These are phyloP conservation scores for Botia kubotai DNA, from an alignment of 2,797 vertebrate species.

Conservation along the genomic window DNA sequence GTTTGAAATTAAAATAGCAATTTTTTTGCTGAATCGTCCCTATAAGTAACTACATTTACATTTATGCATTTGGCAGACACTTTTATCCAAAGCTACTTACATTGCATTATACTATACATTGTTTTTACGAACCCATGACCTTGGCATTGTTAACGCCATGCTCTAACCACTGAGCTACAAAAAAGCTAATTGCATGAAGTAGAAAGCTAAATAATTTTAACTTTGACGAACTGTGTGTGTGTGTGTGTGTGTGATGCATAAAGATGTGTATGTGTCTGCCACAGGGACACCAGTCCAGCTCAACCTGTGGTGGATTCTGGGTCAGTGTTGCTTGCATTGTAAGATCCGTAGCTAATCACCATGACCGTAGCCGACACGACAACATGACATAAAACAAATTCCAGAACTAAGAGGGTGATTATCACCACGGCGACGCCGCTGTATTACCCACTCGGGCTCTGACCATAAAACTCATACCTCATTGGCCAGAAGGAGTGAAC, in stretches of 20 bases:
- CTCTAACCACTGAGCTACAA: no score
- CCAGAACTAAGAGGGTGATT: slow-evolving; percentile 59
- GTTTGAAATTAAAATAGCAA: no score
- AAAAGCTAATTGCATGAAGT: no score
- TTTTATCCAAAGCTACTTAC: no score
- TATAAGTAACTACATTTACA: no score
- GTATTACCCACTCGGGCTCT: slow-evolving; percentile 40
- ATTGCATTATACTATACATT: no score
- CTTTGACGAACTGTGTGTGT: neutral
- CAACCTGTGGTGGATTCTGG: neutral
- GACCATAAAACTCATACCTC: slow-evolving; percentile 9
- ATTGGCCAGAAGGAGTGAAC: slow-evolving; percentile 16
- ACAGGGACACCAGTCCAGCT: slow-evolving; percentile 4
- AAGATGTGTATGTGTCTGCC: slow-evolving; percentile 21
- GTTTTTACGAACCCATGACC: no score
- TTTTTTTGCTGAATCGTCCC: no score
- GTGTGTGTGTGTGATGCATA: neutral
- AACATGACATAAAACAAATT: slow-evolving; percentile 68
- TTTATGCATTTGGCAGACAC: no score
- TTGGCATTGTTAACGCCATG: no score
- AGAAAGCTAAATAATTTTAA: no score
- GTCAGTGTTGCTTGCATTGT: slow-evolving; percentile 22
- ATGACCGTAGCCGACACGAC: slow-evolving; percentile 23
- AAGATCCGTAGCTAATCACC: slow-evolving; percentile 47
- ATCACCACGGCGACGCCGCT: slow-evolving; percentile 48